phyloP scores from a whole-genome alignment of 2,888 invertebrate species.

The Metalampra italica region DNA sequence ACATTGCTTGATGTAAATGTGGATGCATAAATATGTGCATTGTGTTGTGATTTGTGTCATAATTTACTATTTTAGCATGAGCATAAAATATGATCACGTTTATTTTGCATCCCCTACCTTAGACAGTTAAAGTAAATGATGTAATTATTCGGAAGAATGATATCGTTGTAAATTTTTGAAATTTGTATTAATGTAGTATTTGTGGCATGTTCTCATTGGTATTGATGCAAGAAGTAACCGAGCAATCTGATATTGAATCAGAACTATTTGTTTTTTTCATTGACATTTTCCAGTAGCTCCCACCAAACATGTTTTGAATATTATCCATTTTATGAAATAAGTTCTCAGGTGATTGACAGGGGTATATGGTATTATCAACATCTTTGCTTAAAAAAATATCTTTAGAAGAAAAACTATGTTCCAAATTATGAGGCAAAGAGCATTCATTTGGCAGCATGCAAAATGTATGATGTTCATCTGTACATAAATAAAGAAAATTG shows the following conservation, averaged over 20 bases:
- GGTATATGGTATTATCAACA: constrained; percentile 12
- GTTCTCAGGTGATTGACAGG: constrained; percentile 8
- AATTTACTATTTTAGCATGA: not conserved
- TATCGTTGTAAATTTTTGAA: not conserved
- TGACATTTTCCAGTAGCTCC: constrained; percentile 21
- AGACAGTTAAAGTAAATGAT: not conserved
- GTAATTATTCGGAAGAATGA: not conserved
- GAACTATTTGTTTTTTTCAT: constrained; percentile 14
- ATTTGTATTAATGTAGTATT: not conserved
- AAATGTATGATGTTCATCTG: constrained; percentile 43
- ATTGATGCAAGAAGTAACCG: constrained; percentile 14
- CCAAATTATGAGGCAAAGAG: constrained; percentile 36
- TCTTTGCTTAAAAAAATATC: constrained; percentile 25
- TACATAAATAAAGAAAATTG: constrained; percentile 31
- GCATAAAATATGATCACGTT: not conserved
- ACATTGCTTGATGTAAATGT: too few species aligned
- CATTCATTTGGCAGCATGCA: constrained; percentile 55
- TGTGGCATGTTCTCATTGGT: not conserved
- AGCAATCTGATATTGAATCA: constrained; percentile 11
- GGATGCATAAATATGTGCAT: too few species aligned
- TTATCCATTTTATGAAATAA: constrained; percentile 11
- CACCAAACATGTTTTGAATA: constrained; percentile 21
- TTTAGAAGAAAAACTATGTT: constrained; percentile 35
- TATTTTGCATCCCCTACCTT: not conserved
- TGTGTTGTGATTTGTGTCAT: too few species aligned